Percentiles rank a stretch among this genome's conserved stretches.
These are phyloP conservation scores for Syngnathus floridae DNA, from an alignment of 2,113 vertebrate genomes.

Conservation along the genomic window DNA sequence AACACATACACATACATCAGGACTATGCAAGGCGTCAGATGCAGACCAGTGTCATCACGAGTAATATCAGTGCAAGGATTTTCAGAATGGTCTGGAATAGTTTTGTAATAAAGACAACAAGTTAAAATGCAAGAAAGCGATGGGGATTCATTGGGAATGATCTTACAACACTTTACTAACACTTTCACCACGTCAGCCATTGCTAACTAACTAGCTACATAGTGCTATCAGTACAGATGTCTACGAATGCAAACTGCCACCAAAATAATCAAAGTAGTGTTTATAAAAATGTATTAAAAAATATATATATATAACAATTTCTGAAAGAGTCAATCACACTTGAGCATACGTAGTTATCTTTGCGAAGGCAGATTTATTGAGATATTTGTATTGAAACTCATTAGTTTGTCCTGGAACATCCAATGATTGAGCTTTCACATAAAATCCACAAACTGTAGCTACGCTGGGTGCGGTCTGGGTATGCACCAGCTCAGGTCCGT, in stretches of 20 bases:
- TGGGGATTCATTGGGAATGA: too few relatives aligned
- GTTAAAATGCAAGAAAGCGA: too few relatives aligned
- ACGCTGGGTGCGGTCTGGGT: constrained; percentile 32
- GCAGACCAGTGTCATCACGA: constrained; percentile 53
- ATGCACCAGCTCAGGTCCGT: constrained; percentile 25
- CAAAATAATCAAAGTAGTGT: background rate
- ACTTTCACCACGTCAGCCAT: too few relatives aligned
- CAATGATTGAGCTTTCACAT: constrained; percentile 13
- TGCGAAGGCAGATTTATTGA: background rate
- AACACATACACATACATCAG: constrained; percentile 31
- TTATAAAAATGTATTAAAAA: background rate
- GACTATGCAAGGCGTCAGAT: constrained; percentile 51
- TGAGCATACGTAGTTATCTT: background rate
- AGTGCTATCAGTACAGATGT: background rate
- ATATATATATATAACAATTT: too few relatives aligned
- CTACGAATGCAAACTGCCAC: background rate
- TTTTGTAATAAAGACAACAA: too few relatives aligned
- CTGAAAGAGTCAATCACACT: background rate
- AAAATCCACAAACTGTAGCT: constrained; percentile 23
- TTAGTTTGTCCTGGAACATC: background rate
- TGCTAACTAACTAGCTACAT: background rate
- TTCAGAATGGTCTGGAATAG: too few relatives aligned
- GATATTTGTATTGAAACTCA: background rate
- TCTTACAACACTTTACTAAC: too few relatives aligned
- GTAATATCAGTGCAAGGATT: constrained; percentile 55